phyloP scores from a whole-genome alignment of 2,888 invertebrate genomes.

The Nomada hirtipes region DNA sequence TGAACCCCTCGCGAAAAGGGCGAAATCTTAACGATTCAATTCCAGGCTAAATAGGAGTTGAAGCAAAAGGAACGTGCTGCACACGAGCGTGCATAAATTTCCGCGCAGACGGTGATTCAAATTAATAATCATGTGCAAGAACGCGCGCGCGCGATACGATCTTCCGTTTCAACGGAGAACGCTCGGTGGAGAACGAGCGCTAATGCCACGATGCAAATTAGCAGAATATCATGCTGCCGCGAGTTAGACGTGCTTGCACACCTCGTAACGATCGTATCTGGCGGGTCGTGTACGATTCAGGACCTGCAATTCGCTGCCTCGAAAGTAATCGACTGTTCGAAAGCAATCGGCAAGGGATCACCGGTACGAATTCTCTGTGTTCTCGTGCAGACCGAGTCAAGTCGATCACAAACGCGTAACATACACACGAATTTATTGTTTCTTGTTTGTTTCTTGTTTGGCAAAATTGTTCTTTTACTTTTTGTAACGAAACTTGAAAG shows the following conservation, averaged over 20 bases:
- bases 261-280: constrained; percentile 62
- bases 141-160: constrained; percentile 49
- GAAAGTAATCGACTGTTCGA: constrained; percentile 62
- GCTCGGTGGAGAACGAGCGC: constrained; percentile 17
- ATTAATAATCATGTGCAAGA: constrained; percentile 49
- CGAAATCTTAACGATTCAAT: constrained; percentile 25
- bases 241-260: constrained; percentile 66
- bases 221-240: constrained; percentile 55
- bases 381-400: constrained; percentile 26
- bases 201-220: constrained; percentile 66
- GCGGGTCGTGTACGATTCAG: constrained; percentile 39
- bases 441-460: background rate
- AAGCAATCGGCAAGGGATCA: constrained; percentile 56
- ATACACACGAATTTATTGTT: constrained; percentile 17
- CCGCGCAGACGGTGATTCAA: constrained; percentile 33
- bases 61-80: background rate
- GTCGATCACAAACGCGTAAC: constrained; percentile 35
- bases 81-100: constrained; percentile 19
- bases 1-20: background rate
- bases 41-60: background rate
- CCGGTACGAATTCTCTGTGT: constrained; percentile 47
- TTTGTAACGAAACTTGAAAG: too few species aligned
- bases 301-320: constrained; percentile 47
- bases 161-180: constrained; percentile 43
- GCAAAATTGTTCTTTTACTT: background rate